phyloP scores from a whole-genome alignment of 2,888 invertebrate species.

The Drosophila macrothrix region DNA sequence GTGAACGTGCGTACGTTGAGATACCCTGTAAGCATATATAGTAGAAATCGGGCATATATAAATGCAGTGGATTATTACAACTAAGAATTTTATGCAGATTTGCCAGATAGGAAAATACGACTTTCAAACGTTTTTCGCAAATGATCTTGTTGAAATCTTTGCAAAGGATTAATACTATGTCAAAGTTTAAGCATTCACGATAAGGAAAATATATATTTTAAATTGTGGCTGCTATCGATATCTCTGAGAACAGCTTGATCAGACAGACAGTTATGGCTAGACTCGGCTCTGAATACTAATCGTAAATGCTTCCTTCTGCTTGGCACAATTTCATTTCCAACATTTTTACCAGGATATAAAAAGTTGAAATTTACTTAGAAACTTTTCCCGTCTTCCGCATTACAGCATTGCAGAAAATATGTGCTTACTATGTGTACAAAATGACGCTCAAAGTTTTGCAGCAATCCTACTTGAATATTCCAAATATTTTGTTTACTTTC shows the following conservation, averaged over 20 bases:
- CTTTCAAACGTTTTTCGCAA: neutral
- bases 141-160: neutral
- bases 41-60: neutral
- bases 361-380: neutral
- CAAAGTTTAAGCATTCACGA: too few relatives aligned
- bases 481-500: neutral
- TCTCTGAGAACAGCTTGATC: neutral
- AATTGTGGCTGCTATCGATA: neutral
- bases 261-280: too few relatives aligned
- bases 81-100: accelerated
- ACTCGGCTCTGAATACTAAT: neutral
- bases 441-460: neutral
- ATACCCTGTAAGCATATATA: conserved; percentile 31
- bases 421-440: neutral
- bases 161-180: neutral
- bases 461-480: neutral
- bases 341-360: neutral
- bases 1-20: conserved; percentile 16
- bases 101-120: neutral
- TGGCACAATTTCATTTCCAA: neutral
- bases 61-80: neutral
- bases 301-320: neutral
- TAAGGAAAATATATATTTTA: neutral
- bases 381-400: neutral
- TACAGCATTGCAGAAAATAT: neutral